Conservation (phyloP, 53 echinoderm and acorn worm genomes). For the Luidia sarsii region DNA sequence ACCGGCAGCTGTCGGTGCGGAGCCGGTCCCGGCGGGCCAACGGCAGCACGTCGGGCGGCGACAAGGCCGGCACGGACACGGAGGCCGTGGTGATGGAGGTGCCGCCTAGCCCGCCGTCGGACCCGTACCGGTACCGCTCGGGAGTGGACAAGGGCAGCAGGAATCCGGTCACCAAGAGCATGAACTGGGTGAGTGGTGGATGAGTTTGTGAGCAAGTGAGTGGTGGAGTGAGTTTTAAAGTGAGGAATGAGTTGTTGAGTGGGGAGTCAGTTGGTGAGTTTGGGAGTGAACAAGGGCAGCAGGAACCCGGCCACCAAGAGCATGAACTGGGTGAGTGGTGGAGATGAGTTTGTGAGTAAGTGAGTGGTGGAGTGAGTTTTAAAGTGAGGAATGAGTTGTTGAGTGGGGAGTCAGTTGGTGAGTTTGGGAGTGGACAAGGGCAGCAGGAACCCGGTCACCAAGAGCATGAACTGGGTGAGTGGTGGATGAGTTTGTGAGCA, state of each 20-base stretch:
- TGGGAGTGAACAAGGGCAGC: background rate
- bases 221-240: too few species aligned
- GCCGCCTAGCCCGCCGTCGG: slow-evolving; percentile 23
- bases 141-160: background rate
- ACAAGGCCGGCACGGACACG: background rate
- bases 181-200: slow-evolving; percentile 29
- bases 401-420: too few species aligned
- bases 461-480: slow-evolving; percentile 38
- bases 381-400: too few species aligned
- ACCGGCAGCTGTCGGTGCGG: slow-evolving; percentile 30
- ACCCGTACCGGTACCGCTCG: slow-evolving; percentile 5
- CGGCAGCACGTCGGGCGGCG: slow-evolving; percentile 25
- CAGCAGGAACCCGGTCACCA: slow-evolving; percentile 20
- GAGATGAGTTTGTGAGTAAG: too few species aligned
- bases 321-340: slow-evolving; percentile 39
- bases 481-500: too few species aligned
- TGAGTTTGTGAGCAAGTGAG: too few species aligned
- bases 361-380: too few species aligned
- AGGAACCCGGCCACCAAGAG: slow-evolving; percentile 28
- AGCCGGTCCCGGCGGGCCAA: slow-evolving; percentile 12
- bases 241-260: too few species aligned
- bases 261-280: too few species aligned
- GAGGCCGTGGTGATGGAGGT: slow-evolving; percentile 19
- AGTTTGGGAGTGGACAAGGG: background rate
- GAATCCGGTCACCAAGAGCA: slow-evolving; percentile 32